Percentiles rank a stretch among this genome's conserved stretches.
These are phyloP conservation scores for Noctua janthe DNA, from an alignment of 2,888 invertebrate genomes.

Conservation along the genomic window DNA sequence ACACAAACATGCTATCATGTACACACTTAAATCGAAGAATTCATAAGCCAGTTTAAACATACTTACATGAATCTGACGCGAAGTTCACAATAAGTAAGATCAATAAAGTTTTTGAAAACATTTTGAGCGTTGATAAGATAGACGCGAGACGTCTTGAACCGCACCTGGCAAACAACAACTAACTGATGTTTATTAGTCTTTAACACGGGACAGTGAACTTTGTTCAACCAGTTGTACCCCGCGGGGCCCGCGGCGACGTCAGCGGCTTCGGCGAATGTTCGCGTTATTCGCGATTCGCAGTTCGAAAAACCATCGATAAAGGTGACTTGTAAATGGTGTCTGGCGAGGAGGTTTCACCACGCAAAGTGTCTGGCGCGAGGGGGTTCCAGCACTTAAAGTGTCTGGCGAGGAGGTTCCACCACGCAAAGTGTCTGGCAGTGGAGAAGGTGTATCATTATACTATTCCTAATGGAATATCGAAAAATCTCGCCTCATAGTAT, in stretches of 20 bases:
- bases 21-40: not conserved
- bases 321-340: not conserved
- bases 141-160: not conserved
- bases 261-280: not conserved
- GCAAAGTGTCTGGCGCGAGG: too few relatives aligned
- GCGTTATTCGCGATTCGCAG: not conserved
- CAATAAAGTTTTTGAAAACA: slow-evolving; percentile 41
- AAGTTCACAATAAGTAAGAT: slow-evolving; percentile 39
- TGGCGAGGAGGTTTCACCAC: not conserved
- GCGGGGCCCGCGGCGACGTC: not conserved
- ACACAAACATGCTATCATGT: not conserved
- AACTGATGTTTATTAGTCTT: not conserved
- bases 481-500: too few relatives aligned
- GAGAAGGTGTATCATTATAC: too few relatives aligned
- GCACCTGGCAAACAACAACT: not conserved
- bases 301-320: not conserved
- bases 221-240: slow-evolving; percentile 12
- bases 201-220: not conserved
- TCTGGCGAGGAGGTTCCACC: too few relatives aligned
- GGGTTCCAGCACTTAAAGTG: too few relatives aligned
- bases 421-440: too few relatives aligned
- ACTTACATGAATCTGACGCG: slow-evolving; percentile 52
- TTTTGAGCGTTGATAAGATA: slow-evolving; percentile 17
- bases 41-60: not conserved
- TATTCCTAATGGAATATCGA: too few relatives aligned